Evolutionary conservation across 2,888 invertebrate species (phyloP).

Genomic region (Iselma pallidipennis): DNA sequence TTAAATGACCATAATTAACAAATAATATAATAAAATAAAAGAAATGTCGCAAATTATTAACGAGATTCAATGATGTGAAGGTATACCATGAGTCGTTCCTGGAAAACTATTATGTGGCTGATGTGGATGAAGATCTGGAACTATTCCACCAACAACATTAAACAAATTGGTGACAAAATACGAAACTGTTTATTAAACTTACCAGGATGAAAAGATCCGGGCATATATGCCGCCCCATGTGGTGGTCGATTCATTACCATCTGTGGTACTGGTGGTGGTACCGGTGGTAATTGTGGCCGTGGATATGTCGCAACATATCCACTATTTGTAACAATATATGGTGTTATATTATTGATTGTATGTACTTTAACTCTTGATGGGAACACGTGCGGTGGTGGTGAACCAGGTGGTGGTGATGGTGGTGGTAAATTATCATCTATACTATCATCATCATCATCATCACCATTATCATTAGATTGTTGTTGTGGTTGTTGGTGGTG

Average conservation of each 20-base stretch:
- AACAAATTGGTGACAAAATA: neutral
- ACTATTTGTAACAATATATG: conserved; percentile 22
- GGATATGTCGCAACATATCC: neutral
- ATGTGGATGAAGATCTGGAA: neutral
- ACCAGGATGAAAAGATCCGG: neutral
- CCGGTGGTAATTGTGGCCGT: conserved; percentile 5
- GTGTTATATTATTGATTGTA: conserved; percentile 47
- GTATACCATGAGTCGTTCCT: neutral
- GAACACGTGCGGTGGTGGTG: conserved; percentile 62
- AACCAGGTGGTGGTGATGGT: conserved; percentile 65
- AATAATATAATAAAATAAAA: neutral
- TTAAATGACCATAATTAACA: neutral
- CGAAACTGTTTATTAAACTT: neutral
- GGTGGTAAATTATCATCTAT: conserved; percentile 61
- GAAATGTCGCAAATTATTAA: neutral
- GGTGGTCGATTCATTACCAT: conserved; percentile 16
- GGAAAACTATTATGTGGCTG: neutral
- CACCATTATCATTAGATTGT: conserved; percentile 28
- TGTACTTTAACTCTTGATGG: conserved; percentile 54
- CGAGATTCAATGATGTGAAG: neutral
- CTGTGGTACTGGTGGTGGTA: conserved; percentile 5
- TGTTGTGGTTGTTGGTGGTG: conserved; percentile 25
- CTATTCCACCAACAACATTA: no score
- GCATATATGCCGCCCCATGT: conserved; percentile 6
- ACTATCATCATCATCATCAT: conserved; percentile 56